Percentiles rank a stretch among this genome's conserved stretches.
Conservation (phyloP, 2,888 invertebrate genomes). For the Masnerella sp. region DNA sequence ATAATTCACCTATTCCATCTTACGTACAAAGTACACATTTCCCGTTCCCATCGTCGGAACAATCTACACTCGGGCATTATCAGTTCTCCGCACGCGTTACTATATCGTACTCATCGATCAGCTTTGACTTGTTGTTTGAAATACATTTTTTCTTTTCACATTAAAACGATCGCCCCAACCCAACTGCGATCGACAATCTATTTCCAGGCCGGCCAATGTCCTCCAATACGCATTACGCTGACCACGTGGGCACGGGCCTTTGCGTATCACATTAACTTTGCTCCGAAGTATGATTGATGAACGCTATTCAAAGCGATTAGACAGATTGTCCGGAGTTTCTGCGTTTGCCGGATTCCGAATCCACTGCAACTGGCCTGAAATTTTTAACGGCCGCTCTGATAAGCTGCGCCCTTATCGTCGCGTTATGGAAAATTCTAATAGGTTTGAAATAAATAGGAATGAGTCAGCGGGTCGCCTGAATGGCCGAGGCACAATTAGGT, state of each 20-base stretch:
- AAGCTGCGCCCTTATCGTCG: too few relatives aligned
- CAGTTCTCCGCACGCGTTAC: constrained; percentile 48
- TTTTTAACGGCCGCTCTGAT: constrained; percentile 2
- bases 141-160: constrained; percentile 52
- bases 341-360: constrained; percentile 26
- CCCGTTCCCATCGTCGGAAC: constrained; percentile 43
- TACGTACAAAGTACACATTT: background rate
- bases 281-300: constrained; percentile 73
- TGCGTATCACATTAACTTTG: constrained; percentile 69
- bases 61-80: constrained; percentile 54
- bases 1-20: background rate
- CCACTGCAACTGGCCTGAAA: background rate
- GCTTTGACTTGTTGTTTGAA: constrained; percentile 57
- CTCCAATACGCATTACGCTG: constrained; percentile 48
- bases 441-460: constrained; percentile 29
- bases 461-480: constrained; percentile 36
- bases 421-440: background rate
- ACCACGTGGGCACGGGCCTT: constrained; percentile 31
- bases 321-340: constrained; percentile 56
- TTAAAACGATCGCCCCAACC: constrained; percentile 49
- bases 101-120: constrained; percentile 61
- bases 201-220: constrained; percentile 54
- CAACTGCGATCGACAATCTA: constrained; percentile 52
- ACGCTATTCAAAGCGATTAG: constrained; percentile 55
- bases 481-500: constrained; percentile 55